Conservation (phyloP, 2,888 invertebrate species). For the Latrodectus elegans region DNA sequence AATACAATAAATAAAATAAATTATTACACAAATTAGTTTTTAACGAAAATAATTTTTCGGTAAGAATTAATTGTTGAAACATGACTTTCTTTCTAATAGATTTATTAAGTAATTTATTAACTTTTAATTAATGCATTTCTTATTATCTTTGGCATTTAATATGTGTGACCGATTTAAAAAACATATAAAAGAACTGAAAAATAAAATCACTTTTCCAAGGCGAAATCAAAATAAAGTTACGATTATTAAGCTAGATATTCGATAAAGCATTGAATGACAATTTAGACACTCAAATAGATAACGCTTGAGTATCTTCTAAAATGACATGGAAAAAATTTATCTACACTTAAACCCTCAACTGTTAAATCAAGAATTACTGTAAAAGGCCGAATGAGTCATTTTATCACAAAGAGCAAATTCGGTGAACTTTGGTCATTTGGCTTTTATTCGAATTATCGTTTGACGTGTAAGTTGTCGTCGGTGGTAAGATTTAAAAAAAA, state of each 20-base stretch:
- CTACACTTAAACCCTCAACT: neutral
- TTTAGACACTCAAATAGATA: neutral
- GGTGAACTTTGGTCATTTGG: neutral
- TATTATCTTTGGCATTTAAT: too few relatives aligned
- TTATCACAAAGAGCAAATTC: constrained; percentile 25
- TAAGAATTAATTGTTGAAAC: too few relatives aligned
- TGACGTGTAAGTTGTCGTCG: neutral
- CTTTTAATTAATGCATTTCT: too few relatives aligned
- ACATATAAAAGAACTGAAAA: too few relatives aligned
- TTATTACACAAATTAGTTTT: too few relatives aligned
- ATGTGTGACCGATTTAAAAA: too few relatives aligned
- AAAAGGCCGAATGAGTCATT: constrained; percentile 4
- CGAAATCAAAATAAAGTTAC: too few relatives aligned
- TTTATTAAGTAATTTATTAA: too few relatives aligned
- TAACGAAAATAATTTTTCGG: too few relatives aligned
- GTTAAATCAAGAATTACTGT: neutral
- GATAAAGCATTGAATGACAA: constrained; percentile 29
- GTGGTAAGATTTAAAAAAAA: constrained; percentile 1
- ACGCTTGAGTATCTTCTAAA: neutral
- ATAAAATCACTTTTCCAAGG: too few relatives aligned
- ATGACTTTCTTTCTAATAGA: too few relatives aligned
- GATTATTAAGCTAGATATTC: neutral
- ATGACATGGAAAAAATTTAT: constrained; percentile 2
- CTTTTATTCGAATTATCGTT: neutral
- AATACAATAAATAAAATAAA: too few relatives aligned